Conservation (phyloP, 2,888 invertebrate species). For the Ochlodes sylvanus region DNA sequence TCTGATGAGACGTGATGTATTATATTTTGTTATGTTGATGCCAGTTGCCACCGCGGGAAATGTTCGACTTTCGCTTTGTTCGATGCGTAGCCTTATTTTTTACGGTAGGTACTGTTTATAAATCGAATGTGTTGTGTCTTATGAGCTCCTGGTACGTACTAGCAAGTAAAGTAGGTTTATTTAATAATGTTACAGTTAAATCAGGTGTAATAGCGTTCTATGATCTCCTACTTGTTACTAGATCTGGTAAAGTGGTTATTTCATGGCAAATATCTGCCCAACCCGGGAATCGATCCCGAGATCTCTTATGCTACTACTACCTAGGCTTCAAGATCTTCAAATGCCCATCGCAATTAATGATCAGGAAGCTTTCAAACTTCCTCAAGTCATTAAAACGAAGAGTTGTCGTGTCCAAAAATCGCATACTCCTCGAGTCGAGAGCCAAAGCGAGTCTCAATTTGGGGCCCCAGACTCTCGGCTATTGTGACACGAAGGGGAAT, state of each 20-base stretch:
- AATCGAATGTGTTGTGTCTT: not conserved
- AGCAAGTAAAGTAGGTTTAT: too few species aligned
- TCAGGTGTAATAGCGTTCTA: too few species aligned
- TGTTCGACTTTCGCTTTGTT: slow-evolving; percentile 7
- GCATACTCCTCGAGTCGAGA: slow-evolving; percentile 49
- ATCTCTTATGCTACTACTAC: too few species aligned
- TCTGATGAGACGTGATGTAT: slow-evolving; percentile 47
- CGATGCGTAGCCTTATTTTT: slow-evolving; percentile 7
- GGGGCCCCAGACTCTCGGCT: slow-evolving; percentile 55
- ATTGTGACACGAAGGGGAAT: slow-evolving; percentile 71
- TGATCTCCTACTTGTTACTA: too few species aligned
- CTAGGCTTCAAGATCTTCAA: too few species aligned
- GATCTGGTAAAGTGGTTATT: too few species aligned
- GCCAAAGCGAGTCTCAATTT: slow-evolving; percentile 67
- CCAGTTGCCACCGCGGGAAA: slow-evolving; percentile 36
- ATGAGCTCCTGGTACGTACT: not conserved
- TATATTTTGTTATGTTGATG: slow-evolving; percentile 46
- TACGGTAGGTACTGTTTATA: too few species aligned
- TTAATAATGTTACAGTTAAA: too few species aligned
- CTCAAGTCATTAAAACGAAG: not conserved
- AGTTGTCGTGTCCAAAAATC: slow-evolving; percentile 7
- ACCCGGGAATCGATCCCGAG: too few species aligned
- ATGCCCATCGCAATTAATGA: not conserved
- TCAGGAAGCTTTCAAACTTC: not conserved
- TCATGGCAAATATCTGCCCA: too few species aligned